These are phyloP conservation scores for Sarcoramphus papa DNA, from an alignment of 2,797 vertebrate genomes.

Conservation along the genomic window DNA sequence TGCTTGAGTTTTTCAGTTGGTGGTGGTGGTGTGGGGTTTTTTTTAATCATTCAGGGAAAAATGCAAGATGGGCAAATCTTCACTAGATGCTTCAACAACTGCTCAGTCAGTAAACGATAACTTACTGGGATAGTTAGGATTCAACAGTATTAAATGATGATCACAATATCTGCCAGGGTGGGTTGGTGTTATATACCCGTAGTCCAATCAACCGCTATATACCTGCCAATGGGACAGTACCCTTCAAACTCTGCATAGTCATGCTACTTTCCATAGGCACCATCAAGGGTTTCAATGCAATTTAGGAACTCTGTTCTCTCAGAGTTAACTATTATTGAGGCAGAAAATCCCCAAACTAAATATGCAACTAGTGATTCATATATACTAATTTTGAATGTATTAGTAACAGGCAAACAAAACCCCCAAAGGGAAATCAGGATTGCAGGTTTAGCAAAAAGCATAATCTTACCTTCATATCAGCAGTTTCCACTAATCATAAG, in stretches of 20 bases:
- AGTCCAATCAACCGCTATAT: background rate
- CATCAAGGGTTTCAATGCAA: background rate
- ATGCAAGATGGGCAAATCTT: background rate
- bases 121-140: background rate
- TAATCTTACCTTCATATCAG: background rate
- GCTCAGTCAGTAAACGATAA: background rate
- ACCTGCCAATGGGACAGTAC: background rate
- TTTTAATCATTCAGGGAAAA: background rate
- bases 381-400: background rate
- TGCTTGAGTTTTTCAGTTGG: background rate
- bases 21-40: accelerated
- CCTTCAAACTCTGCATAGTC: background rate
- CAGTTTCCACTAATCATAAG: background rate
- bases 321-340: background rate
- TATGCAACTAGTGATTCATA: background rate
- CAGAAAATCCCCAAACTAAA: background rate
- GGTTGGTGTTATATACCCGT: no score
- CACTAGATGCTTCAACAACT: background rate
- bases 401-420: background rate
- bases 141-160: background rate
- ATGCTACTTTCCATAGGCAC: background rate
- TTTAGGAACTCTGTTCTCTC: background rate
- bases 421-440: background rate
- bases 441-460: background rate
- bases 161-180: background rate